Evolutionary conservation across 2,797 vertebrate species (phyloP).

Genomic region (Enteromius viviparus): DNA sequence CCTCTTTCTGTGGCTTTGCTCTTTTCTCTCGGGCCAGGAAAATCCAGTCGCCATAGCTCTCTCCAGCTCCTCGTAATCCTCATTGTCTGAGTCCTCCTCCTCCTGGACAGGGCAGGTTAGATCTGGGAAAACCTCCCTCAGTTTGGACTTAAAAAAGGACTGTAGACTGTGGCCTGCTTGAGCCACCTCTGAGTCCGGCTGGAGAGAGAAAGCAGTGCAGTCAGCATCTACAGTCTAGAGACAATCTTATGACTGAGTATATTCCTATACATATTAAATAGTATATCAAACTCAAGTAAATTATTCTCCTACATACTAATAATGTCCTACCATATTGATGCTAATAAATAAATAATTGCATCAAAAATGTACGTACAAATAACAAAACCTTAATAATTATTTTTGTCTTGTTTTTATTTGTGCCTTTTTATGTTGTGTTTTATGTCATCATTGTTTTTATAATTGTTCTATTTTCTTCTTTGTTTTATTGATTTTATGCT

Average conservation of each 20-base stretch:
- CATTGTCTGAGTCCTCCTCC: conserved; percentile 89
- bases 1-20: conserved; percentile 90
- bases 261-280: background rate
- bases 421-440: too few relatives aligned
- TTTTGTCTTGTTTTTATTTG: background rate
- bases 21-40: conserved; percentile 87
- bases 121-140: conserved; percentile 88
- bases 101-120: conserved; percentile 80
- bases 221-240: background rate
- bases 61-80: conserved; percentile 85
- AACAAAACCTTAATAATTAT: background rate
- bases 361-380: background rate
- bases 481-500: too few relatives aligned
- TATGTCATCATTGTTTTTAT: too few relatives aligned
- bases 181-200: conserved; percentile 98
- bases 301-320: background rate
- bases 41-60: conserved; percentile 77
- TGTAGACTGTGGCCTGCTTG: conserved; percentile 92
- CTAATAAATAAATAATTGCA: background rate
- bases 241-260: background rate
- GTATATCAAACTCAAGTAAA: background rate
- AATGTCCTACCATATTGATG: background rate
- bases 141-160: conserved; percentile 85
- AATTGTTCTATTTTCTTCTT: too few relatives aligned
- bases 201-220: conserved; percentile 22